These are phyloP conservation scores for Nymphalis urticae DNA, from an alignment of 2,888 invertebrate species.

Conservation along the genomic window DNA sequence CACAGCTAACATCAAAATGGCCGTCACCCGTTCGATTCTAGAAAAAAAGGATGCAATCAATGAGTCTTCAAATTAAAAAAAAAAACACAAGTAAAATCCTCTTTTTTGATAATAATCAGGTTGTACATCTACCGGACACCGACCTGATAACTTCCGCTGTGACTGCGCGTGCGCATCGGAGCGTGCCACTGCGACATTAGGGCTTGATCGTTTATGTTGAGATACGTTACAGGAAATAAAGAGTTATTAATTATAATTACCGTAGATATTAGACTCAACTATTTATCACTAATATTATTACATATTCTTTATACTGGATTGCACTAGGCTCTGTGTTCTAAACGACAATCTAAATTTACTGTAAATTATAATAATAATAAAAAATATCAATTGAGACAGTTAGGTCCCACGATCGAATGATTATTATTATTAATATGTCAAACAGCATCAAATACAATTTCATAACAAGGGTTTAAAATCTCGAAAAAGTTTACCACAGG, in stretches of 20 bases:
- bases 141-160: constrained; percentile 65
- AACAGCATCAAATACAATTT: constrained; percentile 2
- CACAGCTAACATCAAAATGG: constrained; percentile 86
- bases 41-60: constrained; percentile 38
- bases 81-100: constrained; percentile 32
- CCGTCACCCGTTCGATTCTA: constrained; percentile 87
- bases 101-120: constrained; percentile 46
- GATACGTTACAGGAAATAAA: constrained; percentile 26
- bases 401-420: not conserved
- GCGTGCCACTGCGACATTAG: constrained; percentile 51
- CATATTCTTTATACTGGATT: too few relatives aligned
- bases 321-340: not conserved
- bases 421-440: not conserved
- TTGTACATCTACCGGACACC: constrained; percentile 52
- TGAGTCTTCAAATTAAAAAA: constrained; percentile 18
- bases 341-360: not conserved
- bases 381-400: too few relatives aligned
- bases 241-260: constrained; percentile 9
- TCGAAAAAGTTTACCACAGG: constrained; percentile 42
- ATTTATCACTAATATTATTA: not conserved
- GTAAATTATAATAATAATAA: too few relatives aligned
- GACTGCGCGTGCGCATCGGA: constrained; percentile 61
- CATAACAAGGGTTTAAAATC: constrained; percentile 29
- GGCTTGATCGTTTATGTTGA: constrained; percentile 32
- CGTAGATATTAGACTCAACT: not conserved